phyloP scores from a whole-genome alignment of 1,140 invertebrate species.

The Hirudo medicinalis region DNA sequence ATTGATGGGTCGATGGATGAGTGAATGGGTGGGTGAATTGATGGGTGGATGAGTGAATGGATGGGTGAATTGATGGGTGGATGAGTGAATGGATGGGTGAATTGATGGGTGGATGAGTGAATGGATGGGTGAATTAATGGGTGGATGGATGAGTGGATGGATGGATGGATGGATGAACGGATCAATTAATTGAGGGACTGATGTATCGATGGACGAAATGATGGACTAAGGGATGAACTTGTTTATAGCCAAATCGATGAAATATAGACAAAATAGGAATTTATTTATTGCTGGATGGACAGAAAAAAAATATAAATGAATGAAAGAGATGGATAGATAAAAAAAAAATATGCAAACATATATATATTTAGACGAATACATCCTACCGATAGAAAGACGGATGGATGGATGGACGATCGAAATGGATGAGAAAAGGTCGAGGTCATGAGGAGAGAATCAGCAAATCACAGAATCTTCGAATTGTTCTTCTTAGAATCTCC shows the following conservation, averaged over 20 bases:
- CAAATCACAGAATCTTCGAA: not conserved
- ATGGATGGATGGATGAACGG: not conserved
- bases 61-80: not conserved
- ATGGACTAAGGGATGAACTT: too few species aligned
- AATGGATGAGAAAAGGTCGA: constrained; percentile 1
- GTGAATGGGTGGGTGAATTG: not conserved
- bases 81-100: not conserved
- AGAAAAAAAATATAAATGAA: too few species aligned
- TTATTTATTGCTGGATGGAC: too few species aligned
- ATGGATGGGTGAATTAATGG: not conserved
- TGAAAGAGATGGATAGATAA: too few species aligned
- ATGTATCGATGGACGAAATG: not conserved
- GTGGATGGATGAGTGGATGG: not conserved
- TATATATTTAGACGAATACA: too few species aligned
- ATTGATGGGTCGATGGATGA: not conserved
- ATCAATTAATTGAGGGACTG: not conserved
- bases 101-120: not conserved
- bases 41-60: not conserved
- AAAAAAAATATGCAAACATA: too few species aligned
- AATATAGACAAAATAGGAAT: too few species aligned
- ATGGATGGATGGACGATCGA: not conserved
- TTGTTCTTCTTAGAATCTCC: not conserved
- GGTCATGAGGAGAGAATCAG: not conserved
- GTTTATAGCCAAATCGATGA: too few species aligned
- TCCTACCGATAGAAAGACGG: not conserved